Percentiles rank a stretch among this genome's conserved stretches.
Evolutionary conservation across 2,113 vertebrate genomes (phyloP).

Genomic region (Perca fluviatilis): DNA sequence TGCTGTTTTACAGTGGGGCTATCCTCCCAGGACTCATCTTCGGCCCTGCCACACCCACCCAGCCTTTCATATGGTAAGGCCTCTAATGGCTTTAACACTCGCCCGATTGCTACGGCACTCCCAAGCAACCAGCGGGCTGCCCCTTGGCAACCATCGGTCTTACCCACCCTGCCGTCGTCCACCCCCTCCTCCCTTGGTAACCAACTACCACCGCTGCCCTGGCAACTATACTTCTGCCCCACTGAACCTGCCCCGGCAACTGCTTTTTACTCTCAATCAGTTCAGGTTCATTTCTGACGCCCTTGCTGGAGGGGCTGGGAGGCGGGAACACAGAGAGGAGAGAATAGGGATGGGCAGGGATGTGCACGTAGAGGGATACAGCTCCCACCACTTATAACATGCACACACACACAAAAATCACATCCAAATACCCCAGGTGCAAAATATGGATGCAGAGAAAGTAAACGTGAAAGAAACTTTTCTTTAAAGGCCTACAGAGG

Average conservation of each 20-base stretch:
- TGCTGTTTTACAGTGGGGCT: conserved; percentile 86
- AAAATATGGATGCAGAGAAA: background rate
- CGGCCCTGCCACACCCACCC: conserved; percentile 82
- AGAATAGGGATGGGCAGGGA: conserved; percentile 56
- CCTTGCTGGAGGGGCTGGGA: conserved; percentile 43
- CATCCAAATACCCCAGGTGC: background rate
- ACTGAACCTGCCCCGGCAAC: conserved; percentile 80
- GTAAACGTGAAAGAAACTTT: background rate
- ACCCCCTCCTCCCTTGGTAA: conserved; percentile 58
- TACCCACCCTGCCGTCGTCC: conserved; percentile 26
- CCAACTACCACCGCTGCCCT: conserved; percentile 60
- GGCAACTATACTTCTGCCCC: conserved; percentile 82
- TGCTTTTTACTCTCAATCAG: conserved; percentile 83
- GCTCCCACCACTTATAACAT: conserved; percentile 6
- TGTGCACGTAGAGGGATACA: conserved; percentile 34
- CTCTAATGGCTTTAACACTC: conserved; percentile 87
- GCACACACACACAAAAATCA: conserved; percentile 7
- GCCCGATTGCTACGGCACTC: conserved; percentile 60
- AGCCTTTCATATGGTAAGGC: conserved; percentile 91
- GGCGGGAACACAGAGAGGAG: conserved; percentile 46
- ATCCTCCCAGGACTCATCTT: conserved; percentile 88
- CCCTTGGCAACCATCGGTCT: conserved; percentile 55
- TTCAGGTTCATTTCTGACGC: conserved; percentile 80
- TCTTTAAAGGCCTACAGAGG: background rate
- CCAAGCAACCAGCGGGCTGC: conserved; percentile 59